Conservation (phyloP, 2,888 invertebrate species). For the Pammene aurita region DNA sequence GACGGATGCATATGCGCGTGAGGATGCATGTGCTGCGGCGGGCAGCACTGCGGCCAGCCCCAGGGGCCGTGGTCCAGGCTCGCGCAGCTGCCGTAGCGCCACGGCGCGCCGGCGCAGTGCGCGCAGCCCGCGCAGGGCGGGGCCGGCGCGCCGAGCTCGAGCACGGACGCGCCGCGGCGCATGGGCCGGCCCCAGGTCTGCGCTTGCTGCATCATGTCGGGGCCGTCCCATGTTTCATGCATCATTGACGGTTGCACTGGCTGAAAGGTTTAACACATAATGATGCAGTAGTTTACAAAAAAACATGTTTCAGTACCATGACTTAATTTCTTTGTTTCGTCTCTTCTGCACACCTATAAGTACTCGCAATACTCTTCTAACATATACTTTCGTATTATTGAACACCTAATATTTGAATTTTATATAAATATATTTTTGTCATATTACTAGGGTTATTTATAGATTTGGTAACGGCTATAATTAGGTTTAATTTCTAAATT, state of each 20-base stretch:
- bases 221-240: constrained; percentile 64
- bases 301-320: no score
- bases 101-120: constrained; percentile 57
- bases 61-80: constrained; percentile 63
- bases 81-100: constrained; percentile 78
- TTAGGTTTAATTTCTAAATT: no score
- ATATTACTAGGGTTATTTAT: no score
- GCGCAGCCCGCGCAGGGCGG: constrained; percentile 49
- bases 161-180: constrained; percentile 72
- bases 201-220: constrained; percentile 51
- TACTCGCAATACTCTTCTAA: no score
- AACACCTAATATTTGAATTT: no score
- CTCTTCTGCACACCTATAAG: no score
- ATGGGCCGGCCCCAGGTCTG: constrained; percentile 69
- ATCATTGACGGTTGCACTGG: constrained; percentile 47
- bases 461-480: no score
- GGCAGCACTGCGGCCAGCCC: constrained; percentile 57
- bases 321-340: no score
- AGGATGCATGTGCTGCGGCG: constrained; percentile 50
- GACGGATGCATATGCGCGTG: constrained; percentile 60
- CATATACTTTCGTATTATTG: no score
- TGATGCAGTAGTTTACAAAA: background rate
- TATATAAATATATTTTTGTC: no score
- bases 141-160: constrained; percentile 63
- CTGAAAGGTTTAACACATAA: constrained; percentile 1